Percentiles rank a stretch among this genome's conserved stretches.
Conservation (phyloP, 2,888 invertebrate species). For the Ophraella communa region DNA sequence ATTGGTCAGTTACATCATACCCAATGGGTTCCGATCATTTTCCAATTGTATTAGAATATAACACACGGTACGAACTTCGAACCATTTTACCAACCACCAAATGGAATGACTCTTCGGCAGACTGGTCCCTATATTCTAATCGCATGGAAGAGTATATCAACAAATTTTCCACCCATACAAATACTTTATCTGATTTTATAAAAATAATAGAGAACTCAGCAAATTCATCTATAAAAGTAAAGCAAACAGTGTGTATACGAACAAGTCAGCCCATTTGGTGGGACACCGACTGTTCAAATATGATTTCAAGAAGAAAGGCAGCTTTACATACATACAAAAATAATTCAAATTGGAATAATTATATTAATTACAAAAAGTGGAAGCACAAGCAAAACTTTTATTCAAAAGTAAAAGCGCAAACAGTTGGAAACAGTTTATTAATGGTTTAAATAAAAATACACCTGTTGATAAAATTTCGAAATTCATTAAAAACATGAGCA, state of each 20-base stretch:
- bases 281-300: background rate
- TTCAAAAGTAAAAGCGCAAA: too few relatives aligned
- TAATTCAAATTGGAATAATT: background rate
- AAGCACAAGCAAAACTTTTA: too few relatives aligned
- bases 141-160: background rate
- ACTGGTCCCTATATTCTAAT: background rate
- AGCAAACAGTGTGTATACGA: background rate
- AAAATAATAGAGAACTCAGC: too few relatives aligned
- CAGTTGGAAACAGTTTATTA: too few relatives aligned
- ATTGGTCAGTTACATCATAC: background rate
- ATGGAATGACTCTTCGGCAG: background rate
- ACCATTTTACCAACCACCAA: background rate
- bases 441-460: too few relatives aligned
- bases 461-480: too few relatives aligned
- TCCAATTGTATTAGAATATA: background rate
- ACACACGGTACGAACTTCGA: background rate
- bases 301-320: background rate
- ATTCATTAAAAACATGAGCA: too few relatives aligned
- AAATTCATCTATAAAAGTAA: background rate
- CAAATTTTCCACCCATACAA: too few relatives aligned
- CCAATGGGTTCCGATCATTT: background rate
- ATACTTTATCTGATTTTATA: too few relatives aligned
- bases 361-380: too few relatives aligned
- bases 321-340: background rate
- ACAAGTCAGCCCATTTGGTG: background rate